A percentile compares a stretch with the other conserved stretches of the same genome.
Conservation (phyloP, 2,888 invertebrate species). For the Stratiomys singularior region DNA sequence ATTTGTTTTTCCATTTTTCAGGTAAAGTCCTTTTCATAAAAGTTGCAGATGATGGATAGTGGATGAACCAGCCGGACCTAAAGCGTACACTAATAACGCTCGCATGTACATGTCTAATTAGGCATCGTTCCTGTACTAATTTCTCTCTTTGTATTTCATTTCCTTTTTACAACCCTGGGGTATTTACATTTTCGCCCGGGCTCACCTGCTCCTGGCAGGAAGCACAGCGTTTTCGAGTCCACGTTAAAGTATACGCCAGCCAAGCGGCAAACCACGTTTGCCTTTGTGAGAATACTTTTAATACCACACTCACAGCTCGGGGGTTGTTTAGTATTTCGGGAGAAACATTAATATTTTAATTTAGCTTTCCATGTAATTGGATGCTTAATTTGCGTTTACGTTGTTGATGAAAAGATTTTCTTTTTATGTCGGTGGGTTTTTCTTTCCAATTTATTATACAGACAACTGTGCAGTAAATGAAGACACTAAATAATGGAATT, state of each 20-base stretch:
- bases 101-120: not conserved
- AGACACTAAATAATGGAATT: too few relatives aligned
- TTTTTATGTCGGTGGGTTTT: not conserved
- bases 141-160: conserved; percentile 18
- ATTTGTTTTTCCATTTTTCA: not conserved
- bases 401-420: not conserved
- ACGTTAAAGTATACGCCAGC: not conserved
- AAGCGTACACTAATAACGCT: not conserved
- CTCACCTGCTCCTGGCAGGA: not conserved
- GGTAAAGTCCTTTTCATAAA: not conserved
- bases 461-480: too few relatives aligned
- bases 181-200: not conserved
- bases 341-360: conserved; percentile 18
- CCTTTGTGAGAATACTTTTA: not conserved
- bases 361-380: not conserved
- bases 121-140: conserved; percentile 14
- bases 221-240: not conserved
- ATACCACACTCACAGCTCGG: not conserved
- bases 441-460: too few relatives aligned
- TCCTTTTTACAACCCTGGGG: not conserved
- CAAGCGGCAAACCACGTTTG: not conserved
- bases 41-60: not conserved
- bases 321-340: not conserved
- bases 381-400: not conserved
- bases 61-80: not conserved